Conservation (phyloP, 1,140 invertebrate species). For the Drosophila willistoni region DNA sequence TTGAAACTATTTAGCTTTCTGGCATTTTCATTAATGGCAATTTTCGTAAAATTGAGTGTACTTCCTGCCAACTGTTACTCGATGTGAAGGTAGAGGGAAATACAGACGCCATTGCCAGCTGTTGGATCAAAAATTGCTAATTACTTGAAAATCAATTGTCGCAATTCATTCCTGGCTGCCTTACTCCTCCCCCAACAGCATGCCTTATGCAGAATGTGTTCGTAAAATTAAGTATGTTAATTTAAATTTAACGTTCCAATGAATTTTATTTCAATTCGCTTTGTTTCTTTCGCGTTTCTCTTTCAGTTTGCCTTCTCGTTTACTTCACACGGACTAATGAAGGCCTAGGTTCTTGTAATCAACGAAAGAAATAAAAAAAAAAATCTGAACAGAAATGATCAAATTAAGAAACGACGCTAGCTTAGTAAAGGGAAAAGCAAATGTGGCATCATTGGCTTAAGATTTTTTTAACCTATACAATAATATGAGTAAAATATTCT, state of each 20-base stretch:
- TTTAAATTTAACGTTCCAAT: conserved; percentile 78
- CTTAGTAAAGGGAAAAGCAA: conserved; percentile 33
- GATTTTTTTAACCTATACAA: background rate
- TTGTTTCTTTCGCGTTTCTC: conserved; percentile 21
- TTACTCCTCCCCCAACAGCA: conserved; percentile 9
- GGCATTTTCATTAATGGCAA: conserved; percentile 72
- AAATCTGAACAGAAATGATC: conserved; percentile 32
- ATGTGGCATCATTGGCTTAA: background rate
- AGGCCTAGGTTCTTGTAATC: conserved; percentile 60
- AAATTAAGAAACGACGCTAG: conserved; percentile 59
- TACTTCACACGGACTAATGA: conserved; percentile 62
- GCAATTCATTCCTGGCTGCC: conserved; percentile 65
- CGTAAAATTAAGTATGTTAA: conserved; percentile 77
- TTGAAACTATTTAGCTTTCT: conserved; percentile 76
- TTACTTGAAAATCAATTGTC: conserved; percentile 77
- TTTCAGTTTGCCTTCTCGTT: background rate
- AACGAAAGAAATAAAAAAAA: conserved; percentile 33
- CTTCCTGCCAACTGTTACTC: conserved; percentile 67
- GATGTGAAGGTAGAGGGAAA: background rate
- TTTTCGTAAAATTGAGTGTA: conserved; percentile 77
- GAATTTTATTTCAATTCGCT: conserved; percentile 62
- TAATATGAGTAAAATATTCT: background rate
- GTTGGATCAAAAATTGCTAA: conserved; percentile 46
- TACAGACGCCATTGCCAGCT: conserved; percentile 41
- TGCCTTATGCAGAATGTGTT: conserved; percentile 14